Conservation (phyloP, 2,113 vertebrate species). For the Nanorana parkeri region DNA sequence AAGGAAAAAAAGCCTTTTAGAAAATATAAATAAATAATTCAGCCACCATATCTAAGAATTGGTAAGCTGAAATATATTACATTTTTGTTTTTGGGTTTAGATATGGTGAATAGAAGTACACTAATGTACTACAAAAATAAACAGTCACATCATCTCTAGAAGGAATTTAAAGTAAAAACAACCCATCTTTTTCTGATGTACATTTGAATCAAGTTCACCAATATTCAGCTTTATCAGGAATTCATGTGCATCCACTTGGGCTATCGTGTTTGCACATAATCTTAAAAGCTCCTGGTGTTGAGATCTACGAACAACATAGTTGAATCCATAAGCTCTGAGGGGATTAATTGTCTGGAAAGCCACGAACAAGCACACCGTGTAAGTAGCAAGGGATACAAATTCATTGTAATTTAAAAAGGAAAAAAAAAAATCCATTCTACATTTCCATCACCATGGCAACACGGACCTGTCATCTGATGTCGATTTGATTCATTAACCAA, state of each 20-base stretch:
- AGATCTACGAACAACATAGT: not conserved
- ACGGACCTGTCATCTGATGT: conserved; percentile 26
- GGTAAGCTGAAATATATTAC: too few species aligned
- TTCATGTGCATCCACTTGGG: not conserved
- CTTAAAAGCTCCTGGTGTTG: not conserved
- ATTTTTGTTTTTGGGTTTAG: too few species aligned
- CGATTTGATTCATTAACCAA: conserved; percentile 43
- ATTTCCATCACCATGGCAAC: conserved; percentile 45
- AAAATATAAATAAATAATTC: too few species aligned
- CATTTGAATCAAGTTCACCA: not conserved
- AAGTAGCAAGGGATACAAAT: conserved; percentile 25
- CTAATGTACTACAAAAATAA: too few species aligned
- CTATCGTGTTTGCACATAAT: not conserved
- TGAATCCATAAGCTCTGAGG: conserved; percentile 16
- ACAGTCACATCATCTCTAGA: too few species aligned
- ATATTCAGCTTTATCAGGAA: too few species aligned
- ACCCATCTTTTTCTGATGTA: too few species aligned
- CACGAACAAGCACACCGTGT: conserved; percentile 15
- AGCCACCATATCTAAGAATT: too few species aligned
- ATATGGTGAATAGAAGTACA: too few species aligned
- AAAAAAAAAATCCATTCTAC: conserved; percentile 35
- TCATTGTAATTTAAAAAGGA: conserved; percentile 6
- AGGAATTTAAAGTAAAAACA: too few species aligned
- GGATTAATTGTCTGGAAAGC: conserved; percentile 40
- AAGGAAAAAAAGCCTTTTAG: too few species aligned